These are phyloP conservation scores for Candidula unifasciata DNA, from an alignment of 2,888 invertebrate genomes.

Conservation along the genomic window DNA sequence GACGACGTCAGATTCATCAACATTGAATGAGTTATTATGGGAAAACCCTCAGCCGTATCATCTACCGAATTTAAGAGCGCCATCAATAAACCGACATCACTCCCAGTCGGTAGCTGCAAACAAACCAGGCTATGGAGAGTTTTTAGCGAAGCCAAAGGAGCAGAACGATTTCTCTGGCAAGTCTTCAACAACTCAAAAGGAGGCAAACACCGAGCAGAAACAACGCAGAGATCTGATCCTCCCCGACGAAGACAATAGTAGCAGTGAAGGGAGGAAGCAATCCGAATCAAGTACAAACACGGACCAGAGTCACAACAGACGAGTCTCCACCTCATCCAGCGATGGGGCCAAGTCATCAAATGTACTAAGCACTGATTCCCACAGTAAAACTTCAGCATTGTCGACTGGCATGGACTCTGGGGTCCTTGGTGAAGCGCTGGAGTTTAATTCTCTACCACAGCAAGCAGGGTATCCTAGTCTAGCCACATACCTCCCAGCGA, in stretches of 20 bases:
- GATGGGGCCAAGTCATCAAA: slow-evolving; percentile 14
- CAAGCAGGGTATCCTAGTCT: slow-evolving; percentile 5
- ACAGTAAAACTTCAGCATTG: slow-evolving; percentile 18
- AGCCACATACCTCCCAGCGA: slow-evolving; percentile 29
- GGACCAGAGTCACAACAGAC: not conserved
- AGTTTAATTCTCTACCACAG: not conserved
- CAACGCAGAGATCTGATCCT: slow-evolving; percentile 62
- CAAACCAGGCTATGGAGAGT: not conserved
- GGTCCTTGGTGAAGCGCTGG: slow-evolving; percentile 13
- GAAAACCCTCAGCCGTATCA: not conserved
- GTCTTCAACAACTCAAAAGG: not conserved
- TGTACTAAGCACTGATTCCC: not conserved
- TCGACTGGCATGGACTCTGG: slow-evolving; percentile 37
- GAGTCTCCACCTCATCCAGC: not conserved
- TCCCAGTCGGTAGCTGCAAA: not conserved
- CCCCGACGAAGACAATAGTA: slow-evolving; percentile 66
- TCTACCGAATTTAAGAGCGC: no score
- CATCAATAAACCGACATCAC: not conserved
- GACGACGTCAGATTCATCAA: not conserved
- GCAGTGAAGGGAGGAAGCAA: not conserved
- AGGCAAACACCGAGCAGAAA: slow-evolving; percentile 15
- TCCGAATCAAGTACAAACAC: not conserved
- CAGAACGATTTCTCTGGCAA: not conserved
- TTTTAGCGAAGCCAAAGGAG: not conserved
- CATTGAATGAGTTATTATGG: not conserved